These are phyloP conservation scores for Malurus alboscapulatus DNA, from an alignment of 2,113 vertebrate species.

Conservation along the genomic window DNA sequence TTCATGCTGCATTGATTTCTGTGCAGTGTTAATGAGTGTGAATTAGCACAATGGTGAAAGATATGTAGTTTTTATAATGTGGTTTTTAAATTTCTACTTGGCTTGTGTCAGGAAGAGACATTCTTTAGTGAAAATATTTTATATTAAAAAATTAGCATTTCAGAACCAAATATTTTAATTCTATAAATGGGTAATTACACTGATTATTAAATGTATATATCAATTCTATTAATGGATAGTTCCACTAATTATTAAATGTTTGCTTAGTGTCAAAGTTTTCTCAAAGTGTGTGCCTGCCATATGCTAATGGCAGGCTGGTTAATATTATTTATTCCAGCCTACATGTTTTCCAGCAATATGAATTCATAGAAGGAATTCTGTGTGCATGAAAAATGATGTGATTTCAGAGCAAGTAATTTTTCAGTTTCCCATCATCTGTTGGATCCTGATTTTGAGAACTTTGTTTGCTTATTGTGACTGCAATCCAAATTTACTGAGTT, in stretches of 20 bases:
- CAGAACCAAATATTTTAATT: not conserved
- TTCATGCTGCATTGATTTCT: not conserved
- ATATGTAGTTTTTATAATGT: fast-evolving
- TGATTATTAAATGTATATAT: not conserved
- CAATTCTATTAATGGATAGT: not conserved
- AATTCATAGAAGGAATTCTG: not conserved
- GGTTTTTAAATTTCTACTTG: not conserved
- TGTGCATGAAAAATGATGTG: not conserved
- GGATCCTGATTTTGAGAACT: not conserved
- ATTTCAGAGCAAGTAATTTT: not conserved
- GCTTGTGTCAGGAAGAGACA: not conserved
- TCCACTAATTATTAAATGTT: constrained; percentile 11
- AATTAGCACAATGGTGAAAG: not conserved
- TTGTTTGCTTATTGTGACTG: not conserved
- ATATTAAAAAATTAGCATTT: not conserved
- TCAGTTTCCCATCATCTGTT: not conserved
- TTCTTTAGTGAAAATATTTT: not conserved
- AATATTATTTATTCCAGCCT: constrained; percentile 34
- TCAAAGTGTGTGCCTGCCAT: constrained; percentile 19
- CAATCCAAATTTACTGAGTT: not conserved
- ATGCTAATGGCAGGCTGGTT: constrained; percentile 26
- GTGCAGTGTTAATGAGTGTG: not conserved
- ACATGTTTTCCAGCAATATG: not conserved
- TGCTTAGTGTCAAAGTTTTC: constrained; percentile 15
- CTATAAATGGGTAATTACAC: not conserved